Percentiles rank a stretch among this genome's conserved stretches.
phyloP scores from a whole-genome alignment of 2,113 vertebrate genomes.

The Isurus oxyrinchus region DNA sequence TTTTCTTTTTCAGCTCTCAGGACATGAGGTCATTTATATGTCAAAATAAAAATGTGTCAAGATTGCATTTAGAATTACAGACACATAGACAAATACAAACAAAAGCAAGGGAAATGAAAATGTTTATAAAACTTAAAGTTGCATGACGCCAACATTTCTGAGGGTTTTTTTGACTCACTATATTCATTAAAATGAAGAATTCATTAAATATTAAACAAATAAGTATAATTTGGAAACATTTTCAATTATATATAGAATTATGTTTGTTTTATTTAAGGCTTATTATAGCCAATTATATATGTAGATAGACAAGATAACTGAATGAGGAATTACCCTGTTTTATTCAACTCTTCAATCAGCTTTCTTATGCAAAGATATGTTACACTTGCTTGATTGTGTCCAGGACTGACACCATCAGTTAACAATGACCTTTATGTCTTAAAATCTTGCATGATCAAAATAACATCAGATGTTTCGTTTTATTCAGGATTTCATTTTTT shows the following conservation, averaged over 20 bases:
- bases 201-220: neutral
- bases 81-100: neutral
- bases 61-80: neutral
- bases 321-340: neutral
- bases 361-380: neutral
- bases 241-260: neutral
- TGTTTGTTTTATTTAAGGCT: neutral
- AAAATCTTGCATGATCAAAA: neutral
- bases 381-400: neutral
- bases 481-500: neutral
- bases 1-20: no score
- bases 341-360: neutral
- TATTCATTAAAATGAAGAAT: neutral
- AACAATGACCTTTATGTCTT: neutral
- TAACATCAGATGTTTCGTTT: neutral
- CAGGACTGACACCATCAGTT: neutral
- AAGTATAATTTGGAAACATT: neutral
- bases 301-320: neutral
- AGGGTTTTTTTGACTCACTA: neutral
- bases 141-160: neutral
- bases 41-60: neutral
- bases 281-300: neutral
- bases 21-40: neutral
- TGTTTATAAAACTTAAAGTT: no score
- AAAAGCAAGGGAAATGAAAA: neutral